Base-by-base conservation (phyloP, 2,113 vertebrate species). In the Agapornis roseicollis region DNA sequence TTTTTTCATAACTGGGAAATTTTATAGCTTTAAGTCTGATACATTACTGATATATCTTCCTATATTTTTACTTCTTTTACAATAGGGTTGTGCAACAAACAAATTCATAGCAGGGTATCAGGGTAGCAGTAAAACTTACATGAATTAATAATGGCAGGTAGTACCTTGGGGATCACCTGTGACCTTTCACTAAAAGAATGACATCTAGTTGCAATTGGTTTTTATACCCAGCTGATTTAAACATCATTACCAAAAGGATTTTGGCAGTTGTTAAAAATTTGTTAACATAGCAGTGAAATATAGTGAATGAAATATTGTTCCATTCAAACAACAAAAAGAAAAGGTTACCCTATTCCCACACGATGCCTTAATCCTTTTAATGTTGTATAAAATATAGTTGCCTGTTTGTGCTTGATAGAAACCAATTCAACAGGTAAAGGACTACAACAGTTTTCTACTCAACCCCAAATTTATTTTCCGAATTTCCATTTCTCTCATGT, bases 201-300 rank as follows among this genome's bases (percentile, higher is more conserved):
- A 78, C 58, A 91, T 93, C 41, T 80, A 84, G 41, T 65, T 72
- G n/a, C 87, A 90, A 81, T 70, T 61, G 24, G 24, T 37, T 93
- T 88, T 96, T 94, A 94, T 90, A 85, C 77, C 31, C 80, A 94
- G 24, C 11, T 86, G 80, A 88, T 83, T 94, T 94, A 91, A 97
- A 91, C 14, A 69, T 60, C 60, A 92, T 85, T 96, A 89, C 56
- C 64, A 89, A 85, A 79, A 81, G 35, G 16, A 96, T 91, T 86
- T 80, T 16, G 29, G 25, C 24, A 92, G 29, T 80, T 95, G 69
- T 96, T 90, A 94, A 97, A 93, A 84, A 78, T 58, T 68, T 95
- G 69, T 93, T 96, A 95, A 88, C 50, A 70, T 91, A 94, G 72
- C 91, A 3, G 22, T 95, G 84, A 89, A 97, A 97, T 87, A 80